A percentile compares a stretch with the other conserved stretches of the same genome.
phyloP scores from a whole-genome alignment of 2,797 vertebrate genomes.

The Cossypha niveicapilla region DNA sequence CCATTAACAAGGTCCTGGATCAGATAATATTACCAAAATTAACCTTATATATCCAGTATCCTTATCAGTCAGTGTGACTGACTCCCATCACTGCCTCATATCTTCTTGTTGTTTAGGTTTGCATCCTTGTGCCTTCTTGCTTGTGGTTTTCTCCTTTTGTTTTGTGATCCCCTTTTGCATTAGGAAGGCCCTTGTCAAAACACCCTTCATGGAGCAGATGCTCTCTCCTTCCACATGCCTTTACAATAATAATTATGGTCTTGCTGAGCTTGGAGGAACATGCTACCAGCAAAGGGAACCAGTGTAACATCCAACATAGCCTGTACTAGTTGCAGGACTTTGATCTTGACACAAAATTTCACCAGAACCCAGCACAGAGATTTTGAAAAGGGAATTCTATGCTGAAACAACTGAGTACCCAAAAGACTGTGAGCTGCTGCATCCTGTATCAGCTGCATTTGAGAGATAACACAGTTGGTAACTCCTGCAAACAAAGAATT shows the following conservation, averaged over 20 bases:
- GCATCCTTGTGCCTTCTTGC: neutral
- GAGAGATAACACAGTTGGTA: neutral
- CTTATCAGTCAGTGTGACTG: neutral
- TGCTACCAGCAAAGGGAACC: neutral
- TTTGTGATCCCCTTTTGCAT: neutral
- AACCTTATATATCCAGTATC: neutral
- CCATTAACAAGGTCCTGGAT: neutral
- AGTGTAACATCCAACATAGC: neutral
- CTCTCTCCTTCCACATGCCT: neutral
- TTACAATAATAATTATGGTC: neutral
- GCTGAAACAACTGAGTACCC: neutral
- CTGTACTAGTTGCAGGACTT: neutral
- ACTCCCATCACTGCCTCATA: neutral
- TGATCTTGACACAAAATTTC: neutral
- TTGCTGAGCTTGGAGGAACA: neutral
- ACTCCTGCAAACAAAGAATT: slow-evolving; percentile 48
- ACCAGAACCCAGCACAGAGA: neutral
- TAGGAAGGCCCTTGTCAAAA: neutral
- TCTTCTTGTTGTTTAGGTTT: neutral
- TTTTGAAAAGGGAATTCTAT: neutral
- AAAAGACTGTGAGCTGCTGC: neutral
- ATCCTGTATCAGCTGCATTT: neutral
- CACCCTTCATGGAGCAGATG: neutral
- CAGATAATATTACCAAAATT: neutral
- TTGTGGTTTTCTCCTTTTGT: neutral